Conservation (phyloP, 53 echinoderm and acorn worm species). For the Antedon mediterranea region DNA sequence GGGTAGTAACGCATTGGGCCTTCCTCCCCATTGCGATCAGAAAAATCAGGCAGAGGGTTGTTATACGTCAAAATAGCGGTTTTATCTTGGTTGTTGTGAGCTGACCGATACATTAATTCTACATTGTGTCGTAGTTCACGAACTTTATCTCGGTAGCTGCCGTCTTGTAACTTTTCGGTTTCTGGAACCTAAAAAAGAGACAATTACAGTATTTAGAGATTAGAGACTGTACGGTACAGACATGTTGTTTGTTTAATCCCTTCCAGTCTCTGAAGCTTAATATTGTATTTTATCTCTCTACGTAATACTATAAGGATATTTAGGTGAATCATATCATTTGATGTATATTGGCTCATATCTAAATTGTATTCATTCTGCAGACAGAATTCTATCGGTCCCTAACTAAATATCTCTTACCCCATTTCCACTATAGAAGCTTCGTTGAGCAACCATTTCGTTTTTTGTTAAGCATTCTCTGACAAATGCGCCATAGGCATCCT, state of each 20-base stretch:
- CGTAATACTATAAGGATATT: no score
- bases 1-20: slow-evolving; percentile 81
- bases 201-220: no score
- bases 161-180: slow-evolving; percentile 65
- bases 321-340: no score
- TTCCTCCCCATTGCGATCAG: slow-evolving; percentile 58
- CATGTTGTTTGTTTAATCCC: no score
- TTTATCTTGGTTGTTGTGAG: slow-evolving; percentile 74
- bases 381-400: no score
- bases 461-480: slow-evolving; percentile 80
- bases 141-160: slow-evolving; percentile 61
- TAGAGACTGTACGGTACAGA: no score
- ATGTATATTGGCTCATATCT: no score
- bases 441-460: slow-evolving; percentile 64
- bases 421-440: slow-evolving; percentile 72
- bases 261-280: no score
- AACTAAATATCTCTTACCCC: slow-evolving; percentile 47
- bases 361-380: no score
- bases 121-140: slow-evolving; percentile 61
- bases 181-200: slow-evolving; percentile 45
- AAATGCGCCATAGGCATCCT: slow-evolving; percentile 75
- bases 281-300: no score
- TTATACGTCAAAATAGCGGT: slow-evolving; percentile 61
- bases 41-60: slow-evolving; percentile 93
- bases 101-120: slow-evolving; percentile 82